Percentiles rank a stretch among this genome's conserved stretches.
Evolutionary conservation across 2,888 invertebrate genomes (phyloP).

Genomic region (Drosophila imparisetae): DNA sequence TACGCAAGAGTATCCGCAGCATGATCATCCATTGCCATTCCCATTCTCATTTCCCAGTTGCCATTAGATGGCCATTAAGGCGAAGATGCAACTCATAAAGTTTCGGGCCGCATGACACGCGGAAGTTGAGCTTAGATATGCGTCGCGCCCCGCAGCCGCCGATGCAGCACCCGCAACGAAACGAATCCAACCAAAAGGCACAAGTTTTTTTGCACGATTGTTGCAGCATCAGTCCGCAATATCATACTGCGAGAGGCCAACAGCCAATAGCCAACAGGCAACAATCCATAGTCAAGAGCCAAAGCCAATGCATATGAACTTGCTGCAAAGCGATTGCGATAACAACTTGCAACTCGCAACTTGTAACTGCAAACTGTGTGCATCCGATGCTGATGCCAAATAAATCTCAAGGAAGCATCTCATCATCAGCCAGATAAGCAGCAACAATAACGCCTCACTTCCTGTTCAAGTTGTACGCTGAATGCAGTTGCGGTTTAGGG

Average conservation of each 20-base stretch:
- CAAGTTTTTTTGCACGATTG: conserved; percentile 54
- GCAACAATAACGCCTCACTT: conserved; percentile 74
- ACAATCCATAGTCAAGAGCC: conserved; percentile 44
- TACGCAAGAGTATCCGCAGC: conserved; percentile 44
- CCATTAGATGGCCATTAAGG: conserved; percentile 45
- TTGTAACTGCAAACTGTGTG: conserved; percentile 32
- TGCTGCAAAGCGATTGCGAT: conserved; percentile 34
- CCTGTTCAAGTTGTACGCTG: conserved; percentile 75
- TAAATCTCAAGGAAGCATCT: conserved; percentile 84
- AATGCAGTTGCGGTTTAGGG: conserved; percentile 50
- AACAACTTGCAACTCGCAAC: conserved; percentile 1
- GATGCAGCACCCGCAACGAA: conserved; percentile 20
- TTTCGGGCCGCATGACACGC: conserved; percentile 63
- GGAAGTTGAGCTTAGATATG: conserved; percentile 82
- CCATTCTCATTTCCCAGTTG: conserved; percentile 25
- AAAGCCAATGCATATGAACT: conserved; percentile 70
- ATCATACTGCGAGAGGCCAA: conserved; percentile 47
- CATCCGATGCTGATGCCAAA: conserved; percentile 70
- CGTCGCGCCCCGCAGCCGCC: background rate
- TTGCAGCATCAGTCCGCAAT: conserved; percentile 33
- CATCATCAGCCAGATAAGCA: conserved; percentile 67
- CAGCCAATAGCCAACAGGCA: conserved; percentile 57
- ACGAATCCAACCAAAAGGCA: conserved; percentile 24
- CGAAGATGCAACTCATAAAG: conserved; percentile 78
- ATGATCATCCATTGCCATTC: conserved; percentile 22